These are phyloP conservation scores for Capreolus pygargus DNA, from an alignment of 2,113 vertebrate species.

Conservation along the genomic window DNA sequence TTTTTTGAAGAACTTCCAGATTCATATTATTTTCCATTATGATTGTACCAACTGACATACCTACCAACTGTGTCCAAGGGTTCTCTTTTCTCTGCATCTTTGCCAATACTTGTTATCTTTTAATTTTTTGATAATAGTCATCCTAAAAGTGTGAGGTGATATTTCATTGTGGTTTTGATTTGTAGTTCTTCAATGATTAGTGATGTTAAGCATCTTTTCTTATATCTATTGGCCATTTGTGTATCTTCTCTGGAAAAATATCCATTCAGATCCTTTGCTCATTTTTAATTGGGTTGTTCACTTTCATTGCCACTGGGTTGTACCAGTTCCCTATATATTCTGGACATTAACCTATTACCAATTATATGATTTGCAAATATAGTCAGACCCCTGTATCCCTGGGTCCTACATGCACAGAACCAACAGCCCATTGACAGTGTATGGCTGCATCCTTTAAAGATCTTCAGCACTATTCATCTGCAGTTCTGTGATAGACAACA, in stretches of 20 bases:
- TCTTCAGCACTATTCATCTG: background rate
- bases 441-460: background rate
- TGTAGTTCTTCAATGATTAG: background rate
- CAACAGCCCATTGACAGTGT: background rate
- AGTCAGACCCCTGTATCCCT: background rate
- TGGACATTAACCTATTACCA: background rate
- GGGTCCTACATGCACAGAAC: background rate
- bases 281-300: background rate
- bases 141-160: background rate
- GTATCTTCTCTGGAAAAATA: background rate
- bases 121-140: background rate
- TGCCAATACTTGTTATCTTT: background rate
- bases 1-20: background rate
- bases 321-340: background rate
- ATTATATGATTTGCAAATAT: background rate
- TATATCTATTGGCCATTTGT: background rate
- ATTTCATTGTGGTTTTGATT: background rate
- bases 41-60: background rate
- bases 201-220: background rate
- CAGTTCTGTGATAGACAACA: background rate
- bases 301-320: background rate
- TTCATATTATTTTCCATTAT: background rate
- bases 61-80: background rate
- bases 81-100: background rate
- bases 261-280: background rate